Conservation (phyloP, 2,888 invertebrate species). For the Thera obeliscata region DNA sequence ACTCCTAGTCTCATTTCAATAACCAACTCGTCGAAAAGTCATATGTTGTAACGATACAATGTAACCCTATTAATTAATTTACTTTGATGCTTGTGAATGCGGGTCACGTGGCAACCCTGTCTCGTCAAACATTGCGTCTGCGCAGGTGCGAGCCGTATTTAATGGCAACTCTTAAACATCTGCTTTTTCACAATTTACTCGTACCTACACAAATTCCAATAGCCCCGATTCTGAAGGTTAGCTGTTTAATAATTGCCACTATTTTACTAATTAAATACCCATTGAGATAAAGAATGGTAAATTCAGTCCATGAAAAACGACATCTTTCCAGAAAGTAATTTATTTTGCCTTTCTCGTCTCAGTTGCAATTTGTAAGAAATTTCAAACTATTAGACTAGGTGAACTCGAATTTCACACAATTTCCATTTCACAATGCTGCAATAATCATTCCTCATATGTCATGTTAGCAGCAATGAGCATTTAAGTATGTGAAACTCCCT, state of each 20-base stretch:
- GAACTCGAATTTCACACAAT: slow-evolving; percentile 49
- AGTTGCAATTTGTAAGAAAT: slow-evolving; percentile 2
- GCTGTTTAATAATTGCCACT: slow-evolving; percentile 20
- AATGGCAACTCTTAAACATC: slow-evolving; percentile 74
- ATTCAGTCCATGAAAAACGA: slow-evolving; percentile 1
- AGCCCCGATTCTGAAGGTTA: slow-evolving; percentile 55
- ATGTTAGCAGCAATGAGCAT: slow-evolving; percentile 74
- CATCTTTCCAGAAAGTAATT: slow-evolving; percentile 5
- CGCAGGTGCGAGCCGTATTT: slow-evolving; percentile 72
- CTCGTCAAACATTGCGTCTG: slow-evolving; percentile 52
- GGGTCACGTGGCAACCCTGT: slow-evolving; percentile 51
- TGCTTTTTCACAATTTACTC: slow-evolving; percentile 77
- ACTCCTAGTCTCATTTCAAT: slow-evolving; percentile 15
- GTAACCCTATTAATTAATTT: slow-evolving; percentile 32
- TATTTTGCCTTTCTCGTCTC: slow-evolving; percentile 9
- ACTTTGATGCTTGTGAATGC: slow-evolving; percentile 40
- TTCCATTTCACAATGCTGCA: slow-evolving; percentile 67
- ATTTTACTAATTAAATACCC: slow-evolving; percentile 30
- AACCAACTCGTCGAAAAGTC: background rate
- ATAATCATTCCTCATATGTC: slow-evolving; percentile 77
- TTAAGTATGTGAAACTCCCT: slow-evolving; percentile 80
- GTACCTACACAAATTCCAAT: slow-evolving; percentile 66
- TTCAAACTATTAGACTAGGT: slow-evolving; percentile 34
- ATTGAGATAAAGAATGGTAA: slow-evolving; percentile 5
- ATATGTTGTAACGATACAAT: background rate